phyloP scores from a whole-genome alignment of 1,140 invertebrate species.

The Megalopta genalis region DNA sequence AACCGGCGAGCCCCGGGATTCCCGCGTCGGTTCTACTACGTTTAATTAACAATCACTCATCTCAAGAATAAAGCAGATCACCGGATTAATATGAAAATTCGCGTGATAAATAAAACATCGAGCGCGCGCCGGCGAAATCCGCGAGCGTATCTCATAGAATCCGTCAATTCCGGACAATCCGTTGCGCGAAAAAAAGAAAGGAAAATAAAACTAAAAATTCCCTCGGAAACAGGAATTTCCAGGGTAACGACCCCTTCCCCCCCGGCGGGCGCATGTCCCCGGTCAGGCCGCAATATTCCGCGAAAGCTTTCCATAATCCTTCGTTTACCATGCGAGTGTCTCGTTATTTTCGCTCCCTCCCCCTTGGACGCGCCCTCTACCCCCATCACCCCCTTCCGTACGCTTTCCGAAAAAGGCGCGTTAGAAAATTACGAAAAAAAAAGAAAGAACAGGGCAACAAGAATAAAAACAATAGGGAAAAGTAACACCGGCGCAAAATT shows the following conservation, averaged over 20 bases:
- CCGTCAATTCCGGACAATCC: not conserved
- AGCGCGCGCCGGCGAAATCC: too few relatives aligned
- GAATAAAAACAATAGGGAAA: too few relatives aligned
- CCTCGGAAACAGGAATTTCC: not conserved
- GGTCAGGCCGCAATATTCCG: not conserved
- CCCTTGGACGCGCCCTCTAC: too few relatives aligned
- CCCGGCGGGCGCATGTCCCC: too few relatives aligned
- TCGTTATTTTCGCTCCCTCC: not conserved
- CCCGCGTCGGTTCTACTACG: too few relatives aligned
- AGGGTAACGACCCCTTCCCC: not conserved
- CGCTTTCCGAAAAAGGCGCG: not conserved
- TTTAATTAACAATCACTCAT: too few relatives aligned
- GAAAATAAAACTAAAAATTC: not conserved
- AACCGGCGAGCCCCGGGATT: too few relatives aligned
- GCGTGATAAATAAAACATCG: too few relatives aligned
- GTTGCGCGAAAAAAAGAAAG: not conserved
- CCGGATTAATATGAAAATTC: too few relatives aligned
- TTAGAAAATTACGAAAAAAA: constrained; percentile 7
- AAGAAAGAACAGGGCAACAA: too few relatives aligned
- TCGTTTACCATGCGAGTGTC: constrained; percentile 14
- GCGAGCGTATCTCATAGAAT: not conserved
- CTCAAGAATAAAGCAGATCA: too few relatives aligned
- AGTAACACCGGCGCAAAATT: not conserved
- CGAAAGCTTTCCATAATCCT: constrained; percentile 4
- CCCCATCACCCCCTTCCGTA: too few relatives aligned